Evolutionary conservation across 2,888 invertebrate species (phyloP).

Genomic region (Protodeltote pygarga): DNA sequence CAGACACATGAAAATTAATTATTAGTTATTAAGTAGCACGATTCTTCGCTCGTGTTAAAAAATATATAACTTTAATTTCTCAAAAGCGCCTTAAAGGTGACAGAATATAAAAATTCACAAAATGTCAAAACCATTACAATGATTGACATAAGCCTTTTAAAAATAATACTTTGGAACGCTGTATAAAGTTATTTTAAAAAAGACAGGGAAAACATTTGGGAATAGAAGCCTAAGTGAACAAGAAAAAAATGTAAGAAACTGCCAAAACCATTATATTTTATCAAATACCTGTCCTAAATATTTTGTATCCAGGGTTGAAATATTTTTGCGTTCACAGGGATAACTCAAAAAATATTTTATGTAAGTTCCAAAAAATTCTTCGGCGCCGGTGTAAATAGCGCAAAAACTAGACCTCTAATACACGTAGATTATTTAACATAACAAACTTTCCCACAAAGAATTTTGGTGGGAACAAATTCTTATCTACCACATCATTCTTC

Average conservation of each 20-base stretch:
- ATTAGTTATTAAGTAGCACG: too few relatives aligned
- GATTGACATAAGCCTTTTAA: not conserved
- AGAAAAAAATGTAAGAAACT: not conserved
- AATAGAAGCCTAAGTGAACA: not conserved
- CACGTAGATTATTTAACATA: conserved; percentile 42
- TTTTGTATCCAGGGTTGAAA: conserved; percentile 1
- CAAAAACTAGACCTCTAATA: conserved; percentile 29
- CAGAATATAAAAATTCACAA: not conserved
- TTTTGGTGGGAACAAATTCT: conserved; percentile 49
- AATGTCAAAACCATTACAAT: not conserved
- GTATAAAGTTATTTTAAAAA: not conserved
- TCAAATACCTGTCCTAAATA: conserved; percentile 2
- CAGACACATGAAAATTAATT: too few relatives aligned
- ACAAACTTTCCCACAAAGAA: conserved; percentile 31
- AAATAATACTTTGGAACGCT: not conserved
- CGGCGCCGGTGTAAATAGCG: not conserved
- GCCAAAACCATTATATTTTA: conserved; percentile 11
- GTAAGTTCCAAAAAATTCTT: conserved; percentile 6
- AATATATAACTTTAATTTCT: too few relatives aligned
- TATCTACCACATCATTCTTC: conserved; percentile 57
- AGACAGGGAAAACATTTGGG: not conserved
- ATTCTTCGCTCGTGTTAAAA: too few relatives aligned
- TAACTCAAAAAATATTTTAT: conserved; percentile 15
- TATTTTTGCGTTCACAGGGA: conserved; percentile 1
- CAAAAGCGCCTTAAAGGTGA: too few relatives aligned